These are phyloP conservation scores for Scelioninae gen. 2 DNA, from an alignment of 2,888 invertebrate species.

Conservation along the genomic window DNA sequence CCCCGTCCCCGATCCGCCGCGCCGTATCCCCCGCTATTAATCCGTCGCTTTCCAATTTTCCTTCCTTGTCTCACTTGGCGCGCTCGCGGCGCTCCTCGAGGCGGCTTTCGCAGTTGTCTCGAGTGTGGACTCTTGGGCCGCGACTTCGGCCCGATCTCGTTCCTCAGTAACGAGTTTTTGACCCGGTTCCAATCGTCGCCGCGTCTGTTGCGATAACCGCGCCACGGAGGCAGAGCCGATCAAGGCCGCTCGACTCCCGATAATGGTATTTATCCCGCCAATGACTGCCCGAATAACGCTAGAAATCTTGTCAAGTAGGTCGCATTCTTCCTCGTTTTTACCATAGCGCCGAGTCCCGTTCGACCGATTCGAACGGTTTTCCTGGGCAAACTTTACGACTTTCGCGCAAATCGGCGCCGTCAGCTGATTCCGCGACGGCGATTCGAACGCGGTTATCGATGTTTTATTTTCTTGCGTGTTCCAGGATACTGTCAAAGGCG, in stretches of 20 bases:
- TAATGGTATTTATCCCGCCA: slow-evolving; percentile 35
- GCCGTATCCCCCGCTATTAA: too few species aligned
- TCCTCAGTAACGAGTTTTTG: slow-evolving; percentile 25
- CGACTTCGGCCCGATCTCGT: slow-evolving; percentile 24
- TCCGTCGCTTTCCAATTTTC: neutral
- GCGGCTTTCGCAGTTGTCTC: slow-evolving; percentile 45
- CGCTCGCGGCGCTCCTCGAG: slow-evolving; percentile 52
- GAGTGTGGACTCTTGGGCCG: slow-evolving; percentile 30
- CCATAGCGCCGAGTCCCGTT: neutral
- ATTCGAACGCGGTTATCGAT: neutral
- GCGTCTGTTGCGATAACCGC: slow-evolving; percentile 21
- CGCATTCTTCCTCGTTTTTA: neutral
- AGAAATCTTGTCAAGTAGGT: slow-evolving; percentile 1
- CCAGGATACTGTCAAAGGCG: slow-evolving; percentile 72
- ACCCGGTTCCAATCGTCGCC: slow-evolving; percentile 37
- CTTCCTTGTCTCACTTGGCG: slow-evolving; percentile 23
- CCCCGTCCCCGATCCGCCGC: too few species aligned
- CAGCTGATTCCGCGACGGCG: slow-evolving; percentile 25
- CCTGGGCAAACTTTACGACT: neutral
- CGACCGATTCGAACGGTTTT: slow-evolving; percentile 3
- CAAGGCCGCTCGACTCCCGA: slow-evolving; percentile 9
- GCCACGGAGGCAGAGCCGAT: slow-evolving; percentile 17
- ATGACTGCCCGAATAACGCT: slow-evolving; percentile 18
- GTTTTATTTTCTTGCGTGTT: slow-evolving; percentile 61
- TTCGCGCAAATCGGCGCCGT: slow-evolving; percentile 2